Conservation (phyloP, 2,113 vertebrate genomes). For the Emydocephalus ijimae region DNA sequence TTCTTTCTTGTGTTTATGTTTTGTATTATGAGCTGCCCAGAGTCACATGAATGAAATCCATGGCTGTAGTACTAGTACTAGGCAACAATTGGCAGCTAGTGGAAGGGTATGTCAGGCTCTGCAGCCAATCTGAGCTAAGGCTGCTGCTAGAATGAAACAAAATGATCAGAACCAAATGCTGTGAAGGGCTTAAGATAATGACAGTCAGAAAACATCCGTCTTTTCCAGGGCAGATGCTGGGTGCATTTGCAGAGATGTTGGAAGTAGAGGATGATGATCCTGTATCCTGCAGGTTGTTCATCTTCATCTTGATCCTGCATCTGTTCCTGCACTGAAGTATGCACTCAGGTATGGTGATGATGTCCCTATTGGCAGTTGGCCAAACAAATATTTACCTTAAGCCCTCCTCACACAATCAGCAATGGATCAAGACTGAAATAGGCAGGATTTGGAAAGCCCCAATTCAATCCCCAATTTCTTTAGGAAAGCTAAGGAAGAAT, state of each 20-base stretch:
- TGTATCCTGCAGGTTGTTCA: neutral
- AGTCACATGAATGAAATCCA: neutral
- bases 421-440: neutral
- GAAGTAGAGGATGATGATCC: neutral
- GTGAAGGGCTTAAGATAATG: neutral
- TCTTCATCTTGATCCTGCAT: neutral
- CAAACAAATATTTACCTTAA: neutral
- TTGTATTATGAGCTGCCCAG: neutral
- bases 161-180: neutral
- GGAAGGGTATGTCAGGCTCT: neutral
- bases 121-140: neutral
- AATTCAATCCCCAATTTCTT: neutral
- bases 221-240: neutral
- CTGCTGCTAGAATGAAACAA: neutral
- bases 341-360: neutral
- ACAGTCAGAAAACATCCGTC: neutral
- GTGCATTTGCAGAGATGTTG: neutral
- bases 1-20: neutral
- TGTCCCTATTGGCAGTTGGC: neutral
- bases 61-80: neutral
- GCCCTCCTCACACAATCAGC: neutral
- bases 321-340: neutral
- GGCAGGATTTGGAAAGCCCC: neutral
- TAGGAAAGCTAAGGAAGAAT: neutral
- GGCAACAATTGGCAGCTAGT: neutral